Evolutionary conservation across 1,140 invertebrate species (phyloP), one percentile per base, ranked within the genome.

Genomic region (Drosophila cardini): DNA sequence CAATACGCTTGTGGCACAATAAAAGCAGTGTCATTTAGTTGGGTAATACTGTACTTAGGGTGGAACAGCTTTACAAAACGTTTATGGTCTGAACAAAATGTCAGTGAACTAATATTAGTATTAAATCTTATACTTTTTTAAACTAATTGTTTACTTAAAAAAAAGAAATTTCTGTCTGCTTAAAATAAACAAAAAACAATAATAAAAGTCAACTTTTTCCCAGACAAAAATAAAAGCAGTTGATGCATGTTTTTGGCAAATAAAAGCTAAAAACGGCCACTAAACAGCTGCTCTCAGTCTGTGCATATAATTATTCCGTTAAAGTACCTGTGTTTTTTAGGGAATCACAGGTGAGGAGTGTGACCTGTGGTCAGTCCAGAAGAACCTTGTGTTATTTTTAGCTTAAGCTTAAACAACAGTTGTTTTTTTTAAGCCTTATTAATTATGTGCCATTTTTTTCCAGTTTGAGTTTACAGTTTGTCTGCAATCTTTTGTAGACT

Each of bases 181-280:
- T 26, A 4, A 26, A 26, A 4, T 26, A 26, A 26, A 26, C 4
- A 26, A 1, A 26, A 26, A 26, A n/a, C n/a, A n/a, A n/a, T n/a
- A n/a, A n/a, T n/a, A n/a, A n/a, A n/a, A n/a, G n/a, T n/a, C 21
- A 26, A 26, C 1, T 26, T 26, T 4, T 26, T 26, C 2, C 21
- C 21, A 26, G 21, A 3, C 21, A 5, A 26, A 26, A 26, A 26
- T 8, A 16, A 45, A 9, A 45, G n/a, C 42, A 16, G 15, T 9
- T 8, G 0, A 7, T 36, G 52, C 61, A 71, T 71, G 61, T 48
- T 55, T 40, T 7, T 45, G 16, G 38, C 48, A 70, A 36, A 70
- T 70, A 63, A 70, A 62, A 53, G 21, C 21, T 26, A 26, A 26
- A 21, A 26, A 26, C n/a, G 21, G 1, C 0, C 21, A 5, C 21